Base-by-base conservation (phyloP, 2,797 vertebrate genomes). In the Pelochelys cantorii region DNA sequence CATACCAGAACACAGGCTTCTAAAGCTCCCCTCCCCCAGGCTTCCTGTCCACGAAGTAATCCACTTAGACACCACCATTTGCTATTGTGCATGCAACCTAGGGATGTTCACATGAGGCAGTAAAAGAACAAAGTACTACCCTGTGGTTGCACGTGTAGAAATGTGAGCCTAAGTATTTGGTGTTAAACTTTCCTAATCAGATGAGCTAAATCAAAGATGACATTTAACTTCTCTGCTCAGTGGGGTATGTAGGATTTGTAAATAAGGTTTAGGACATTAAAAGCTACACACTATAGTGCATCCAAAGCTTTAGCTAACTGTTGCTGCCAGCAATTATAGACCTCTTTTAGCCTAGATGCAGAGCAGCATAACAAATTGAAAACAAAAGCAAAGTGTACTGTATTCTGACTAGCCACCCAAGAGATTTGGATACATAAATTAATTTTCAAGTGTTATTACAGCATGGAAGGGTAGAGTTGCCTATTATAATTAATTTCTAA, bases 401-500 rank as follows among this genome's bases (percentile, higher is more conserved):
- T 27, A 85, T 71, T 31, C 62, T 62, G 62, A 85, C n/a, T 79
- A 89, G 37, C 34, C 56, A 83, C 54, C 22, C 57, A 82, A 71
- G 84, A 71, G 11, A 84, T 59, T 81, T 75, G 75, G 27, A 75
- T 84, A 74, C 34, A 83, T 48, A 91, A 31, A 53, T 88, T 92
- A 85, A 81, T 89, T 79, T 86, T 75, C 2, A 54, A 88, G 5
- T 31, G 79, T 90, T 86, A 88, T 7, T 59, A 89, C 1, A 62
- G 14, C 37, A 92, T 23, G 54, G 25, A 91, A 89, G 81, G 92
- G 65, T 22, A 94, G 52, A 75, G 20, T 68, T 52, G 18, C 87
- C 88, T 80, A 83, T 92, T 7, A 5, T 87, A 90, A 90, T 90
- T 84, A 92, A 88, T 88, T n/a, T 88, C 91, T 91, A 91, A 81